Base-by-base conservation (phyloP, 1,140 invertebrate species). In the Drosophila hydei region DNA sequence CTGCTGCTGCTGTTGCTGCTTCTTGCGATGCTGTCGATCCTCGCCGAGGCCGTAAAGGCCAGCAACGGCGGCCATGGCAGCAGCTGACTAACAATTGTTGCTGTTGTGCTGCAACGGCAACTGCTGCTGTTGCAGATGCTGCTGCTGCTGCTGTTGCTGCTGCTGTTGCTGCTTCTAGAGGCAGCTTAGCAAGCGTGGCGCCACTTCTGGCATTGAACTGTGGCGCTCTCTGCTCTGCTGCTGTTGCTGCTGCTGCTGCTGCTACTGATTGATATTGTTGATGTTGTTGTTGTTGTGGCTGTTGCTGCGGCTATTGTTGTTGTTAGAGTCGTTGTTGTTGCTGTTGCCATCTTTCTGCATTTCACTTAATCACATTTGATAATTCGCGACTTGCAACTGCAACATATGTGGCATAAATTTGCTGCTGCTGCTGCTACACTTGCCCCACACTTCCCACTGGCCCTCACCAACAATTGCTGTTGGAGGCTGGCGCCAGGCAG, bases 21-120 rank as follows among this genome's bases (percentile, higher is more conserved):
- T 91, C 52, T 90, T 90, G 33, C 90, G 87, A 71, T 91, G 90
- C 67, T 91, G 90, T 30, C 91, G 89, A 80, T 91, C 91, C 67
- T 91, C 90, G 59, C 91, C 91, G 18, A 91, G 85, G 50, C 90
- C 90, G 62, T 91, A 91, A 6, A 91, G 81, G 61, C 91, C 91
- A 47, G 91, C 91, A 64, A 91, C 91, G 61, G 91, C 91, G 23
- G 91, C 91, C 91, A 91, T 91, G 62, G 40, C 69, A 51, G 38
- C 72, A 48, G 43, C 56, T 59, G 45, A 38, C 21, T 48, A 6
- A 47, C 54, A 25, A 38, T 16, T 45, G 14, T 42, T 42, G 38
- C 38, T 33, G 42, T 8, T 30, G 18, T 30, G 18, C 25, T 51
- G 30, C 30, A 33, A 33, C 30, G 30, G 48, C 58, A 63, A 52